Evolutionary conservation across 1,140 invertebrate species (phyloP).

Genomic region (Zaprionus inermis): DNA sequence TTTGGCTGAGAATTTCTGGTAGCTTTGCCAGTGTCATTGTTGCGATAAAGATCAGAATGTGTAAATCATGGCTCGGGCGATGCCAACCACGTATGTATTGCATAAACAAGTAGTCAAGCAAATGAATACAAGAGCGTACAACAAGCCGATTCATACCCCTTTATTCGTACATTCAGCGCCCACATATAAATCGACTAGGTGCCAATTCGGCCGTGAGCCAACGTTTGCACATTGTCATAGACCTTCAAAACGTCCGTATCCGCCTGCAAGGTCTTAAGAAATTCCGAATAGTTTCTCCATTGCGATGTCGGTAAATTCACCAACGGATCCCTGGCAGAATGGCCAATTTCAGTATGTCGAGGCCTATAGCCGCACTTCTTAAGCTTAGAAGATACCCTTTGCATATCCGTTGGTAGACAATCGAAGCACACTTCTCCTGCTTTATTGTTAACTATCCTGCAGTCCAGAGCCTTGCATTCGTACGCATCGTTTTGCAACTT

Average conservation of each 20-base stretch:
- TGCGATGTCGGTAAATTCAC: slow-evolving; percentile 26
- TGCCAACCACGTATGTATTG: slow-evolving; percentile 45
- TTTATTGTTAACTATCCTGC: slow-evolving; percentile 24
- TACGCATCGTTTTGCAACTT: slow-evolving; percentile 43
- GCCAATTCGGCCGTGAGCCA: slow-evolving; percentile 17
- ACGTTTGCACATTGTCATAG: slow-evolving; percentile 65
- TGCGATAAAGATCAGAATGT: slow-evolving; percentile 76
- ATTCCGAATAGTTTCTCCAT: slow-evolving; percentile 38
- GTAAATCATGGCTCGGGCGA: slow-evolving; percentile 69
- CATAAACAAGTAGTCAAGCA: slow-evolving; percentile 82
- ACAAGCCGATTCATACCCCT: slow-evolving; percentile 24
- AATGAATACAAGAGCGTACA: slow-evolving; percentile 65
- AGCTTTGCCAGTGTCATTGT: slow-evolving; percentile 64
- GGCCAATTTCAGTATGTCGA: slow-evolving; percentile 38
- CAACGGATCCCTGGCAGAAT: slow-evolving; percentile 33
- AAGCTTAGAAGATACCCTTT: slow-evolving; percentile 37
- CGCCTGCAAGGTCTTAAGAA: slow-evolving; percentile 33
- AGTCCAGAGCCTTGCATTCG: slow-evolving; percentile 51
- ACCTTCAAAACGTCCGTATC: slow-evolving; percentile 57
- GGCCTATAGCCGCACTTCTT: slow-evolving; percentile 50
- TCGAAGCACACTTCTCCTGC: slow-evolving; percentile 50
- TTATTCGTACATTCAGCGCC: slow-evolving; percentile 11
- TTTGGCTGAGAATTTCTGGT: slow-evolving; percentile 73
- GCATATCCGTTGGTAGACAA: slow-evolving; percentile 43
- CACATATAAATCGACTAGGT: slow-evolving; percentile 32